Percentiles rank a stretch among this genome's conserved stretches.
Conservation (phyloP, 2,797 vertebrate species). For the Myotis daubentonii region DNA sequence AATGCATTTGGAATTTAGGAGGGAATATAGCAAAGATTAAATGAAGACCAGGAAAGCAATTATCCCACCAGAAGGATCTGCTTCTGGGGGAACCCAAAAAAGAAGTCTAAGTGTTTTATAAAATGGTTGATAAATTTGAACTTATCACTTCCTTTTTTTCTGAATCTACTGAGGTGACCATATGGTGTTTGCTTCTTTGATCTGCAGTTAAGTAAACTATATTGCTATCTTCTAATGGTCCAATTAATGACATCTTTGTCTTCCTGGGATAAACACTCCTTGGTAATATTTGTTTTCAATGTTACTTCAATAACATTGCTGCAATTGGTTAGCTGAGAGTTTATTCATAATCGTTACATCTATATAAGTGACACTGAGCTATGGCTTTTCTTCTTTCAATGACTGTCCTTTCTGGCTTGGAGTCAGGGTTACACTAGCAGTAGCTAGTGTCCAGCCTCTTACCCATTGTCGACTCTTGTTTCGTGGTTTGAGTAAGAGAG, state of each 20-base stretch:
- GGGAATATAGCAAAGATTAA: background rate
- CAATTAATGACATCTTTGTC: background rate
- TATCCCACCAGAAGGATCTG: background rate
- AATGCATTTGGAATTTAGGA: background rate
- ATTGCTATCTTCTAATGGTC: background rate
- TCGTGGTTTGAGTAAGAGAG: background rate
- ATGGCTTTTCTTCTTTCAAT: background rate
- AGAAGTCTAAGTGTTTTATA: background rate
- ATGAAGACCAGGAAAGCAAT: background rate
- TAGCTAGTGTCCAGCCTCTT: background rate
- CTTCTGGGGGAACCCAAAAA: background rate
- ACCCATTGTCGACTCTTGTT: background rate
- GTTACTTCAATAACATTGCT: background rate
- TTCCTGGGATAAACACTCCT: background rate
- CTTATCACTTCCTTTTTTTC: background rate
- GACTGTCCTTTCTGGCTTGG: background rate
- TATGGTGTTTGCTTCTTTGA: background rate
- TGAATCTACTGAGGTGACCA: background rate
- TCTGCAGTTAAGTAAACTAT: background rate
- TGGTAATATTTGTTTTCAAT: background rate
- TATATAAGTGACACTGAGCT: background rate
- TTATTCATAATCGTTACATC: background rate
- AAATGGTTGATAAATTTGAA: background rate
- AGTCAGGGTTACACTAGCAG: background rate
- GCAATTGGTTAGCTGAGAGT: background rate